Evolutionary conservation across 2,888 invertebrate genomes (phyloP).

Genomic region (Linyphia triangularis): DNA sequence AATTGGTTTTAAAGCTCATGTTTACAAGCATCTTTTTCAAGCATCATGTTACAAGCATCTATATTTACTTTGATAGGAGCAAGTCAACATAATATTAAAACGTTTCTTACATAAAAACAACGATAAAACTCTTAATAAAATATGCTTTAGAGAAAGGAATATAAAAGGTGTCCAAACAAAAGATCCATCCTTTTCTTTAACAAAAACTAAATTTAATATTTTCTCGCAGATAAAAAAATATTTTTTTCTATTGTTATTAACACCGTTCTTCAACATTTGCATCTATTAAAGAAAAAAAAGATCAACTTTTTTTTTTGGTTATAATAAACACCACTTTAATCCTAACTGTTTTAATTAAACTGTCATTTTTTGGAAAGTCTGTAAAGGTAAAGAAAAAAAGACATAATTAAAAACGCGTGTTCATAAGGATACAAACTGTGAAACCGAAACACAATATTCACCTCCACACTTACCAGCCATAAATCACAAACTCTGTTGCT

Average conservation of each 20-base stretch:
- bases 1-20: no score
- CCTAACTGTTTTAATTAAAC: constrained; percentile 55
- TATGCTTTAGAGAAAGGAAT: no score
- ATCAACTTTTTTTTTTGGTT: not conserved
- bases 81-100: no score
- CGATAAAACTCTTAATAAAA: no score
- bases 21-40: no score
- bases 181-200: no score
- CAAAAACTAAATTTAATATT: no score
- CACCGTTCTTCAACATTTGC: not conserved
- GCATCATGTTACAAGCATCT: no score
- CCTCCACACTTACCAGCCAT: constrained; percentile 7
- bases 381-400: not conserved
- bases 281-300: not conserved
- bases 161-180: no score
- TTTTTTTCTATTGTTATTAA: not conserved
- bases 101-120: no score
- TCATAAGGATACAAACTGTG: not conserved
- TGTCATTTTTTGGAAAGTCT: constrained; percentile 15
- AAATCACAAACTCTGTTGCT: constrained; percentile 22
- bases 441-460: constrained; percentile 21
- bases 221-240: not conserved
- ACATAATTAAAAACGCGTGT: not conserved
- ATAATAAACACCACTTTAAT: constrained; percentile 1
- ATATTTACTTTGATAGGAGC: no score